Conservation (phyloP, 2,888 invertebrate genomes). For the Pterostichus madidus region DNA sequence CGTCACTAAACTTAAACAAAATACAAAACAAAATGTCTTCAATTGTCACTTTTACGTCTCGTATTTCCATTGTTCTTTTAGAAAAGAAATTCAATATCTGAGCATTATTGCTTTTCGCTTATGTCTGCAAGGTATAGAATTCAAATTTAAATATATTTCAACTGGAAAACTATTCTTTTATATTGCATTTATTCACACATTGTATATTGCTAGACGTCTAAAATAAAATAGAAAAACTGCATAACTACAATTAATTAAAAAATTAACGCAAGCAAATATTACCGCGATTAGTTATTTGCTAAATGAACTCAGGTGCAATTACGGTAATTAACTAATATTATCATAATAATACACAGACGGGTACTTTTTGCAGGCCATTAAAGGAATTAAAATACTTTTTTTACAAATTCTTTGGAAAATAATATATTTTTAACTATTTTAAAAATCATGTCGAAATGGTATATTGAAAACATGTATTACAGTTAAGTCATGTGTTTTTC, state of each 20-base stretch:
- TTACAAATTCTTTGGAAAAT: neutral
- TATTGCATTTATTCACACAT: no score
- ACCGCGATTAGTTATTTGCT: neutral
- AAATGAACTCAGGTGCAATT: neutral
- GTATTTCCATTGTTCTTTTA: constrained; percentile 25
- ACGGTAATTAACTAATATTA: constrained; percentile 7
- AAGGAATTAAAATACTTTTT: neutral
- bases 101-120: constrained; percentile 34
- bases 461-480: no score
- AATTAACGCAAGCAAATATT: constrained; percentile 12
- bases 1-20: neutral
- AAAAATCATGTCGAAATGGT: no score
- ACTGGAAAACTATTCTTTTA: no score
- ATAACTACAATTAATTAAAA: neutral
- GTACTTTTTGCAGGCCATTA: neutral
- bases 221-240: no score
- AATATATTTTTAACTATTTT: no score
- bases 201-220: no score
- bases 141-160: constrained; percentile 31
- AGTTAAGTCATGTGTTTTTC: no score
- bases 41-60: constrained; percentile 20
- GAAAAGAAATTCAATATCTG: constrained; percentile 34
- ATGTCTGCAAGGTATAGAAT: constrained; percentile 3
- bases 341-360: neutral
- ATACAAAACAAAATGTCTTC: constrained; percentile 18